These are phyloP conservation scores for Drosophila picticornis DNA, from an alignment of 2,888 invertebrate genomes.

Conservation along the genomic window DNA sequence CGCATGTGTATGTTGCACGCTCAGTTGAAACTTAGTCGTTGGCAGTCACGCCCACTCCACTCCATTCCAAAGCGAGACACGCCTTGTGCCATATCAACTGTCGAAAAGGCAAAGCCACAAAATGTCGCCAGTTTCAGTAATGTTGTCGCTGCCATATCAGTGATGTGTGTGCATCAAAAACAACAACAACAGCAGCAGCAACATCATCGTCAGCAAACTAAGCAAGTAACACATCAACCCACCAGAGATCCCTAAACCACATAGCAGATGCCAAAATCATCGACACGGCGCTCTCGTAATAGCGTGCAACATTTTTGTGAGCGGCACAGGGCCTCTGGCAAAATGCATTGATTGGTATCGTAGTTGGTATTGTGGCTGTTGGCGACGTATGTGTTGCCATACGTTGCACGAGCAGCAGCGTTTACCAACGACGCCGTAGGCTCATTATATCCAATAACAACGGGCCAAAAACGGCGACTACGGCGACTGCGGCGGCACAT, in stretches of 20 bases:
- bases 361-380: slow-evolving; percentile 20
- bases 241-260: slow-evolving; percentile 14
- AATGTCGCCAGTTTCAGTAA: slow-evolving; percentile 52
- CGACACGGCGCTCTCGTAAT: slow-evolving; percentile 31
- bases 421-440: slow-evolving; percentile 65
- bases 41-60: slow-evolving; percentile 28
- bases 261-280: slow-evolving; percentile 39
- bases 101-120: slow-evolving; percentile 48
- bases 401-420: slow-evolving; percentile 63
- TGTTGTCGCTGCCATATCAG: slow-evolving; percentile 32
- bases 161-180: background rate
- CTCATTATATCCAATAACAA: slow-evolving; percentile 52
- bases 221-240: slow-evolving; percentile 22
- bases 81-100: slow-evolving; percentile 27
- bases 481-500: slow-evolving; percentile 20
- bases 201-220: slow-evolving; percentile 43
- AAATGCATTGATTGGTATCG: slow-evolving; percentile 50
- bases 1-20: background rate
- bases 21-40: slow-evolving; percentile 27
- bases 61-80: background rate
- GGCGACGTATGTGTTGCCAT: slow-evolving; percentile 56
- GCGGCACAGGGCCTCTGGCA: slow-evolving; percentile 12
- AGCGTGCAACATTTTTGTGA: slow-evolving; percentile 49
- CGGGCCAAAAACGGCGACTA: slow-evolving; percentile 22
- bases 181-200: slow-evolving; percentile 9